These are phyloP conservation scores for Nysson spinosus DNA, from an alignment of 2,888 invertebrate species.

Conservation along the genomic window DNA sequence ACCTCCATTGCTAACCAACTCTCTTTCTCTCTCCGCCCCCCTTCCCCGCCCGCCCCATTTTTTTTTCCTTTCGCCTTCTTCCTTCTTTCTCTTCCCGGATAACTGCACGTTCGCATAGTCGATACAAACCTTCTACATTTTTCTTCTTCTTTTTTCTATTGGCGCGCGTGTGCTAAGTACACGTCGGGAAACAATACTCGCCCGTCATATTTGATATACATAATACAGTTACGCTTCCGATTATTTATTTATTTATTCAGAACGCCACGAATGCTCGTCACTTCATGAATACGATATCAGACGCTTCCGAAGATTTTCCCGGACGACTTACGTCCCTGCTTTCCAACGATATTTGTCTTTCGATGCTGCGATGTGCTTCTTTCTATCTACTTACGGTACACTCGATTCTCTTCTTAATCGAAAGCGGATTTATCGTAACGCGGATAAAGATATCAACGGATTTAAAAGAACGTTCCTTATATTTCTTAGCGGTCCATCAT, in stretches of 20 bases:
- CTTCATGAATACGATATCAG: conserved; percentile 69
- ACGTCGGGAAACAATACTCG: no score
- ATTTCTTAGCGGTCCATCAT: no score
- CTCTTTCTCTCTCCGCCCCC: conserved; percentile 26
- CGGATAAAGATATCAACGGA: no score
- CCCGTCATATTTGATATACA: no score
- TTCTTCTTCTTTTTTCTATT: no score
- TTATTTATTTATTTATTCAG: conserved; percentile 72
- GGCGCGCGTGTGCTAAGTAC: not conserved
- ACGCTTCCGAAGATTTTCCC: conserved; percentile 35
- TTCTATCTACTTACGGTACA: conserved; percentile 14
- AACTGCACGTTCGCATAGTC: conserved; percentile 1
- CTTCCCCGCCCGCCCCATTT: conserved; percentile 12
- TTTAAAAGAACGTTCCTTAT: no score
- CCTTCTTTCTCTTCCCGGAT: conserved; percentile 1
- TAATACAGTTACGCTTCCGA: conserved; percentile 31
- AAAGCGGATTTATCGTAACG: no score
- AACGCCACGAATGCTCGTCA: conserved; percentile 63
- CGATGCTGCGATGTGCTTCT: conserved; percentile 16
- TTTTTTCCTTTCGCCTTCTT: conserved; percentile 4
- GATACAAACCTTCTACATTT: no score
- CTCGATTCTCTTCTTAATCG: conserved; percentile 16
- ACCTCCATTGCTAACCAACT: conserved; percentile 60
- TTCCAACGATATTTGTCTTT: conserved; percentile 11
- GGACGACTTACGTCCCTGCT: conserved; percentile 21